These are phyloP conservation scores for Aspidapion aeneum DNA, from an alignment of 2,888 invertebrate genomes.

Conservation along the genomic window DNA sequence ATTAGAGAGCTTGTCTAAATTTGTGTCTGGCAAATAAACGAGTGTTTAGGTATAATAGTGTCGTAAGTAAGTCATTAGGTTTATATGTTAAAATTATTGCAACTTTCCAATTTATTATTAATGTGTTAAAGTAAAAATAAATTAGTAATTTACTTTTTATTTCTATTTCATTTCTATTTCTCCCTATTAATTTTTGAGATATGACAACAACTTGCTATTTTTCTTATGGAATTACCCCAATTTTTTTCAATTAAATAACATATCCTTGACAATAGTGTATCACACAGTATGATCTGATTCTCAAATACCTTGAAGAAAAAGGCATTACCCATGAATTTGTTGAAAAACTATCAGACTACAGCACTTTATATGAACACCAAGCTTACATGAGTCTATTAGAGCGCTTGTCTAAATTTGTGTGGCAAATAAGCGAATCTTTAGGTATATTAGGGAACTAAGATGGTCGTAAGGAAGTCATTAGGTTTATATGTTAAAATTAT, in stretches of 20 bases:
- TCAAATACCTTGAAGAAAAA: conserved; percentile 95
- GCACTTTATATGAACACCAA: conserved; percentile 90
- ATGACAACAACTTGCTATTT: too few relatives aligned
- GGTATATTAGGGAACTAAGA: conserved; percentile 9
- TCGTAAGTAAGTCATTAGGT: conserved; percentile 5
- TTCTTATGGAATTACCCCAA: too few relatives aligned
- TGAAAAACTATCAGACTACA: conserved; percentile 81
- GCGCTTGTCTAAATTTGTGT: conserved; percentile 79
- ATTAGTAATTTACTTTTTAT: too few relatives aligned
- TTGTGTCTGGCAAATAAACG: conserved; percentile 65
- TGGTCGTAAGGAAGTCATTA: conserved; percentile 4
- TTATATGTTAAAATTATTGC: conserved; percentile 8
- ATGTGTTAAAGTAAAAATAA: neutral
- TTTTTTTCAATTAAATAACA: too few relatives aligned
- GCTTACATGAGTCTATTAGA: conserved; percentile 88
- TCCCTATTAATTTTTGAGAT: too few relatives aligned
- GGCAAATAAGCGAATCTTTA: conserved; percentile 48
- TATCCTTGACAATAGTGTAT: too few relatives aligned
- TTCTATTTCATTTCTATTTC: too few relatives aligned
- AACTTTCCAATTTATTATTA: conserved; percentile 3
- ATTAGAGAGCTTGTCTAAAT: conserved; percentile 81
- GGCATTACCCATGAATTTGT: conserved; percentile 92
- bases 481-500: conserved; percentile 7
- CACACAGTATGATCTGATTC: conserved; percentile 89
- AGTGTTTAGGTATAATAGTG: conserved; percentile 9